These are phyloP conservation scores for Brachionus manjavacas DNA, from an alignment of 1,140 invertebrate species.

Conservation along the genomic window DNA sequence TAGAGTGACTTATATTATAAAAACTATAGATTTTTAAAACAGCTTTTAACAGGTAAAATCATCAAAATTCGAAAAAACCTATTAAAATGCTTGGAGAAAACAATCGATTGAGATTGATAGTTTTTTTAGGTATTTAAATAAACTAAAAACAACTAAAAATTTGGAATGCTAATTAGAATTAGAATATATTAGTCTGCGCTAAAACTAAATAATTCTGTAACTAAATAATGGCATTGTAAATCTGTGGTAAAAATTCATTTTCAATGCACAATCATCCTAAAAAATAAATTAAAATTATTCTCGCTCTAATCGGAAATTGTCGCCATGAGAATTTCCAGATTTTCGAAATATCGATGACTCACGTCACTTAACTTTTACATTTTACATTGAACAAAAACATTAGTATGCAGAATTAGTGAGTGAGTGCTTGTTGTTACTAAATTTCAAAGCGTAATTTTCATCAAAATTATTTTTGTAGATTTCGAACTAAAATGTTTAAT, in stretches of 20 bases:
- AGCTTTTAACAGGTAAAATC: background rate
- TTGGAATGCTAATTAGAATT: background rate
- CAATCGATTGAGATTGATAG: background rate
- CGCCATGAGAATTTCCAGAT: background rate
- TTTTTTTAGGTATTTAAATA: background rate
- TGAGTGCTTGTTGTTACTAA: background rate
- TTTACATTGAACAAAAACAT: background rate
- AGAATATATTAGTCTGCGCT: background rate
- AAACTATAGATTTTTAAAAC: background rate
- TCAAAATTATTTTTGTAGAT: constrained; percentile 7
- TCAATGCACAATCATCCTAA: background rate
- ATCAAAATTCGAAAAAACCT: background rate
- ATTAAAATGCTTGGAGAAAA: background rate
- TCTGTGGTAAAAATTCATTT: background rate
- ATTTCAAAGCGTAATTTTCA: background rate
- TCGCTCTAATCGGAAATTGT: background rate
- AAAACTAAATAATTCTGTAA: background rate
- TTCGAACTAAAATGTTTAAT: constrained; percentile 35
- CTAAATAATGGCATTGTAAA: background rate
- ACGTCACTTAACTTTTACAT: background rate
- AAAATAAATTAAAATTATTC: background rate
- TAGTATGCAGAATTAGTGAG: background rate
- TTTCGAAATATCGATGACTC: background rate
- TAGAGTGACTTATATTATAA: background rate
- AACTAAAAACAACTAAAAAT: too few relatives aligned